These are phyloP conservation scores for Epinephelus malabaricus DNA, from an alignment of 2,797 vertebrate genomes.

Conservation along the genomic window DNA sequence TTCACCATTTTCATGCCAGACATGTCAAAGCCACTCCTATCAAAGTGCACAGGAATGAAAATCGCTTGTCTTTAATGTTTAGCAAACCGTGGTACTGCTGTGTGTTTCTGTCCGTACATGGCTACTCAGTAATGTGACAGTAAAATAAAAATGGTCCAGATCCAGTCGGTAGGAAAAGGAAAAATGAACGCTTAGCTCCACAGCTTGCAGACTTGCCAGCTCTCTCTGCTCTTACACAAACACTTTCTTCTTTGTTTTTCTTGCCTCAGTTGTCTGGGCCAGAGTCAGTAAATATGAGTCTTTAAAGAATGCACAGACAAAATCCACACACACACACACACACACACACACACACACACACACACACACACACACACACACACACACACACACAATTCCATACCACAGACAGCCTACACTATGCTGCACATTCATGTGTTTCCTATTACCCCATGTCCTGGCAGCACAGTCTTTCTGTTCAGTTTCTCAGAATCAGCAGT, in stretches of 20 bases:
- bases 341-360: constrained; percentile 20
- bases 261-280: constrained; percentile 64
- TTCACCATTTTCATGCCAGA: neutral
- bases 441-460: constrained; percentile 75
- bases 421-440: constrained; percentile 71
- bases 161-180: constrained; percentile 49
- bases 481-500: constrained; percentile 66
- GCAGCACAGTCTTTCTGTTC: constrained; percentile 54
- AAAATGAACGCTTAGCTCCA: constrained; percentile 55
- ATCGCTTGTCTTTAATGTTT: constrained; percentile 24
- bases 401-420: constrained; percentile 29
- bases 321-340: constrained; percentile 13
- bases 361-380: constrained; percentile 37
- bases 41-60: constrained; percentile 12
- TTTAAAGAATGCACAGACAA: constrained; percentile 56
- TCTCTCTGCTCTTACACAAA: constrained; percentile 62
- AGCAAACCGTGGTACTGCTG: constrained; percentile 26
- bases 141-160: constrained; percentile 55
- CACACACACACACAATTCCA: constrained; percentile 14
- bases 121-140: constrained; percentile 41
- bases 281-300: constrained; percentile 48
- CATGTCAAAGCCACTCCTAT: neutral
- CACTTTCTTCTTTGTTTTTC: constrained; percentile 61
- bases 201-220: constrained; percentile 54
- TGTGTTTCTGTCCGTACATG: constrained; percentile 31